These are phyloP conservation scores for Frankliniella fusca DNA, from an alignment of 2,888 invertebrate species.

Conservation along the genomic window DNA sequence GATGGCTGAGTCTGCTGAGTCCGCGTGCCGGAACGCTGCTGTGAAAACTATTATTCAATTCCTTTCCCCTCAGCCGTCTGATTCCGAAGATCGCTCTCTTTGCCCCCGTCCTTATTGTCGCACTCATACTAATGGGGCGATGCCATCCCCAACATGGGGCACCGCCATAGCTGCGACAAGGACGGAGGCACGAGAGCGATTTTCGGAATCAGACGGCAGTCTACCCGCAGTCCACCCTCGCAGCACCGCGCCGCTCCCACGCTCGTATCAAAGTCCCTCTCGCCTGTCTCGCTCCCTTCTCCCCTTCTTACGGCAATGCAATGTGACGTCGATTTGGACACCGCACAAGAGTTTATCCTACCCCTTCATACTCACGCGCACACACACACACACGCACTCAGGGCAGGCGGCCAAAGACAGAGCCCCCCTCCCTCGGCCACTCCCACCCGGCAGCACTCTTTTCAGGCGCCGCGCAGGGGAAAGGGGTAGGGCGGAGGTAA, in stretches of 20 bases:
- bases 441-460: background rate
- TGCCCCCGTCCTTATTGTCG: too few relatives aligned
- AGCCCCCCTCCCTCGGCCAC: background rate
- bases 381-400: constrained; percentile 12
- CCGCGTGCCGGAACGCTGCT: too few relatives aligned
- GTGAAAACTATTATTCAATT: background rate
- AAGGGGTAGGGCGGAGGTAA: background rate
- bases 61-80: too few relatives aligned
- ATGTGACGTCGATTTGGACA: constrained; percentile 26
- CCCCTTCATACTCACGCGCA: constrained; percentile 1
- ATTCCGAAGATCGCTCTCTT: too few relatives aligned
- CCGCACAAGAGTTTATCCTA: constrained; percentile 24
- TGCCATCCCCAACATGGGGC: too few relatives aligned
- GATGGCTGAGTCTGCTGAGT: too few relatives aligned
- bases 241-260: too few relatives aligned
- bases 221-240: background rate
- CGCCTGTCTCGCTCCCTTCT: background rate
- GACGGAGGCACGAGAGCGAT: too few relatives aligned
- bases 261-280: background rate
- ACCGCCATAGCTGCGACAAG: too few relatives aligned
- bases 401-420: constrained; percentile 23
- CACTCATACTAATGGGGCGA: too few relatives aligned
- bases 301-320: background rate
- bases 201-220: too few relatives aligned
- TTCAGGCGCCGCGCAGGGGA: background rate